Conservation (phyloP, 2,888 invertebrate species). For the Gasteruption jaculator region DNA sequence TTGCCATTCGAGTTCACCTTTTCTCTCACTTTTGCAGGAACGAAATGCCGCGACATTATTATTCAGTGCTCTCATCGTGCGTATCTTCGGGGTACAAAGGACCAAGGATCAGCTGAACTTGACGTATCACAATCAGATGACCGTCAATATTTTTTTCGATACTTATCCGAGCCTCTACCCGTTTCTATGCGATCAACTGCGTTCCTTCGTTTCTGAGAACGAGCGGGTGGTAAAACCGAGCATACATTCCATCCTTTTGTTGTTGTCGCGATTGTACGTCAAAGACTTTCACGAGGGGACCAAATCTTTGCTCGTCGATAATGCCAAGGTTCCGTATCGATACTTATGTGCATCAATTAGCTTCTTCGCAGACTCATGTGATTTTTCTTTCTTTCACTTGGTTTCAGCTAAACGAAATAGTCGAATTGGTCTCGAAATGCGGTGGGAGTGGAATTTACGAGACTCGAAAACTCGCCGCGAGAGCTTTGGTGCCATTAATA, state of each 20-base stretch:
- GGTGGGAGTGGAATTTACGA: conserved; percentile 63
- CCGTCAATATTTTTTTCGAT: conserved; percentile 76
- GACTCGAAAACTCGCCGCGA: conserved; percentile 70
- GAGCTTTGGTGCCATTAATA: conserved; percentile 63
- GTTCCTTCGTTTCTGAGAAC: conserved; percentile 36
- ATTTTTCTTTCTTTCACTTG: too few species aligned
- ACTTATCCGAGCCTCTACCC: conserved; percentile 62
- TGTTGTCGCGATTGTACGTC: conserved; percentile 75
- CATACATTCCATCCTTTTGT: conserved; percentile 71
- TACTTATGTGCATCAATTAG: too few species aligned
- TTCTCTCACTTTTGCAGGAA: conserved; percentile 54
- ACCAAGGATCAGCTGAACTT: conserved; percentile 58
- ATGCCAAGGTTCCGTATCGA: too few species aligned
- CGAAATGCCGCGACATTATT: conserved; percentile 83
- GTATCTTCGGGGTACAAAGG: conserved; percentile 83
- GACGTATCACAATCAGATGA: conserved; percentile 65
- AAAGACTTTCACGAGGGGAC: conserved; percentile 65
- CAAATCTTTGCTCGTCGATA: too few species aligned
- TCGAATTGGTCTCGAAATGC: conserved; percentile 63
- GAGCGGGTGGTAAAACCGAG: conserved; percentile 57
- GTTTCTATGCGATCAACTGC: conserved; percentile 56
- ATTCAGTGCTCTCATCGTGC: conserved; percentile 75
- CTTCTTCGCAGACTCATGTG: too few species aligned
- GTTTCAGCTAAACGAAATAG: conserved; percentile 62
- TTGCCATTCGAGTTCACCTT: conserved; percentile 1